Evolutionary conservation across 2,888 invertebrate species (phyloP), one percentile per base, ranked within the genome.

Genomic region (Pristionchus entomophagus): DNA sequence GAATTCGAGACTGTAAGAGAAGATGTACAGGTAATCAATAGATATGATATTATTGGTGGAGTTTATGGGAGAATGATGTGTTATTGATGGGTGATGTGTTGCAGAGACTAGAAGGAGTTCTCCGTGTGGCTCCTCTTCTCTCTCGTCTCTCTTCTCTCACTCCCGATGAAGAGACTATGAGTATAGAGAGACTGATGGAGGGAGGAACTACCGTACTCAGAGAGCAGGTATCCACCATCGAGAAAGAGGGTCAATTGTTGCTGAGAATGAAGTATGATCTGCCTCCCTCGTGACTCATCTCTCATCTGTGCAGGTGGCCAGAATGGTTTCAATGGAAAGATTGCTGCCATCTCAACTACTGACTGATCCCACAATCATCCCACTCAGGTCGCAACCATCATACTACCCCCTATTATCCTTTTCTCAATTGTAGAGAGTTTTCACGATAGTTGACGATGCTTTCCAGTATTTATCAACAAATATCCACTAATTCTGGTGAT

Each of bases 171-270:
- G 49, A 45, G 32, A n/a, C 51, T 2, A 49, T 85, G 29, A 53
- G 35, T n/a, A 77, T 85, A 19, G 51, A 85, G 22, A n/a, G 26
- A 35, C 56, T 85, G 17, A 69, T 85, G 53, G 56, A 85, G 56
- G 59, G 73, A 22, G 85, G 85, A 22, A 38, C 85, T 17, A 51
- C 73, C 2, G 32, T 85, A 5, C 49, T 84, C 65, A 62, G 84
- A 51, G 84, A 84, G 35, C 84, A 84, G 84, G 84, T 84, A 49
- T n/a, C n/a, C n/a, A n/a, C n/a, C n/a, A n/a, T n/a, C n/a, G n/a
- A n/a, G 45, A 45, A 14, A 45, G 45, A 45, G 45, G 45, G 14
- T 45, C 14, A 6, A 45, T 45, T 10, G 45, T 10, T 45, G 14
- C 45, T 45, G 6, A 45, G 45, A 45, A 45, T n/a, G 45, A 45